A percentile compares a stretch with the other conserved stretches of the same genome.
These are phyloP conservation scores for Synanceia verrucosa DNA, from an alignment of 2,797 vertebrate genomes.

Conservation along the genomic window DNA sequence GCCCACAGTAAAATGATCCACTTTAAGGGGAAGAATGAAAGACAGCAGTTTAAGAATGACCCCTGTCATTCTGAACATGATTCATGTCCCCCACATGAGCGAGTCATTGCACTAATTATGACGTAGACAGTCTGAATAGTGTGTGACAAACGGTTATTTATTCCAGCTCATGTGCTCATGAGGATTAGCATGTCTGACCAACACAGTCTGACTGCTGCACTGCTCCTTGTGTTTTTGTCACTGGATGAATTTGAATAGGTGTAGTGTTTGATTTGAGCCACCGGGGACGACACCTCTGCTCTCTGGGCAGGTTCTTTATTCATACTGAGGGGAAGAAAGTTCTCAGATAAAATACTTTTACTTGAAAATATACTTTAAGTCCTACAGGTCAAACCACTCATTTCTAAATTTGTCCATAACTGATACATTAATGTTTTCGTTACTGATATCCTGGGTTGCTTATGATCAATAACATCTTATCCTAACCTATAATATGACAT, in stretches of 20 bases:
- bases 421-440: not conserved
- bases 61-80: not conserved
- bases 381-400: too few relatives aligned
- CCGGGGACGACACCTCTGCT: not conserved
- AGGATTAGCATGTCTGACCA: conserved; percentile 22
- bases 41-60: not conserved
- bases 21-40: not conserved
- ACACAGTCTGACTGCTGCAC: not conserved
- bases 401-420: not conserved
- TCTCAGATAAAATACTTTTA: not conserved
- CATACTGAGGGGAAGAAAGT: not conserved
- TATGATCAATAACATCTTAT: not conserved
- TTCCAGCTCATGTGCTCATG: not conserved
- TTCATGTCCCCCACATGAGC: not conserved
- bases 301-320: not conserved
- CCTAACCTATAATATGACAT: too few relatives aligned
- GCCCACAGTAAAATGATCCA: not conserved
- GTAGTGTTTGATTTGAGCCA: conserved; percentile 14
- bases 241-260: not conserved
- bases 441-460: not conserved
- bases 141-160: not conserved
- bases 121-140: not conserved
- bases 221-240: not conserved
- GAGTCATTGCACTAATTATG: not conserved
- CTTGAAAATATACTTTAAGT: not conserved